Base-by-base conservation (phyloP, 53 echinoderm and acorn worm genomes). In the Holothuria scabra region DNA sequence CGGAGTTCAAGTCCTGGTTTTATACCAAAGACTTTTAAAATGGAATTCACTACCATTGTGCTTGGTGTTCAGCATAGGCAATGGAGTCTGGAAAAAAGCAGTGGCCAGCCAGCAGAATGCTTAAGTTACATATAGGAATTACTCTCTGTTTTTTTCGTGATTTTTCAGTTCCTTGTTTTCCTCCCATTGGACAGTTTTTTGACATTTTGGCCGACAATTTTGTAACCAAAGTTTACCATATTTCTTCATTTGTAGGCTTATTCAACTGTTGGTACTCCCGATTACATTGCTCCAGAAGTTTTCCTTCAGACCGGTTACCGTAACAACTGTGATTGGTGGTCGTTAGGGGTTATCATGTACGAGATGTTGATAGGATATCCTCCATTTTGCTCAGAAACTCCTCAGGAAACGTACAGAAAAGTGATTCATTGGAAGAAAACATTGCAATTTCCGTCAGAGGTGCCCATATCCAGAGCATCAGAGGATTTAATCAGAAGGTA, bases 321-420 rank as follows among this genome's bases (percentile, higher is more conserved):
- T 44, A 86, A 91, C 69, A 87, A 92, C 24, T 99, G 99, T 85
- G 99, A 99, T 84, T 99, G 94, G 94, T 99, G 99, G 99, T 99
- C 99, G 74, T 86, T 99, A 86, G 99, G 99, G 66, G 99, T 99
- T 68, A 95, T 99, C 88, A 94, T 99, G 94, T 99, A 99, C 74
- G 99, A 99, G 91, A 99, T 99, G 99, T 88, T 99, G 91, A 99
- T 99, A 82, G 99, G 99, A 67, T 99, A 94, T 71, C 99, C 99
- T 23, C 99, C 99, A 28, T 99, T 99, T 89, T 99, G 99, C 89
- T 99, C 99, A 3, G 99, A 99, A 91, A 94, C 94, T 12, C 99
- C 99, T 21, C 99, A 99, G 85, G 99, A 99, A 71, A 99, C 99
- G 1, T 99, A 99, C 72, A 78, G 94, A 29, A 97, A 99, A 81